These are phyloP conservation scores for Sphaerophoria taeniata DNA, from an alignment of 2,888 invertebrate species.

Conservation along the genomic window DNA sequence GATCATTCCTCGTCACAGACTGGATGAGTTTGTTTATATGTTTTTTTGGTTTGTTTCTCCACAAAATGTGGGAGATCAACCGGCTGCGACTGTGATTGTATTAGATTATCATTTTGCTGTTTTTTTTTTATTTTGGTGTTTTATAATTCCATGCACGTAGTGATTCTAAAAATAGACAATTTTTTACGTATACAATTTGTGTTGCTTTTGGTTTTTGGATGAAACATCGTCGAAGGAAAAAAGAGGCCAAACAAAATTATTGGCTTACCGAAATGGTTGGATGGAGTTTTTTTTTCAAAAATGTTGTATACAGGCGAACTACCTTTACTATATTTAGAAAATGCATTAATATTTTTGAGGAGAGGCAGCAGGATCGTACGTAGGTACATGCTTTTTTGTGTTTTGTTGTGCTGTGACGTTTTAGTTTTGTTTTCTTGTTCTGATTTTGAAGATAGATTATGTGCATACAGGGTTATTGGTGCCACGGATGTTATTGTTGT, in stretches of 20 bases:
- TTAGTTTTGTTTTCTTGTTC: slow-evolving; percentile 5
- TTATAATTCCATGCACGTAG: slow-evolving; percentile 60
- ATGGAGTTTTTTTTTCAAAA: slow-evolving; percentile 47
- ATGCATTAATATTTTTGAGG: slow-evolving; percentile 52
- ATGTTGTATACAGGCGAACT: not conserved
- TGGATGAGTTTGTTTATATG: slow-evolving; percentile 55
- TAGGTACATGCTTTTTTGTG: not conserved
- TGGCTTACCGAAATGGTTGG: slow-evolving; percentile 54
- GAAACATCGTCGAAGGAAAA: slow-evolving; percentile 33
- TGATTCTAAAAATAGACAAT: slow-evolving; percentile 66
- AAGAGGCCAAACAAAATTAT: slow-evolving; percentile 47
- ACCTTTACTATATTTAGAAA: slow-evolving; percentile 65
- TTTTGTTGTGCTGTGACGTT: slow-evolving; percentile 7
- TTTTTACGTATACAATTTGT: slow-evolving; percentile 1
- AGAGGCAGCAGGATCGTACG: slow-evolving; percentile 9
- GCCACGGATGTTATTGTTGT: slow-evolving; percentile 26
- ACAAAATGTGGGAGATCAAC: slow-evolving; percentile 52
- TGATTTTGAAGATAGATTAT: slow-evolving; percentile 35
- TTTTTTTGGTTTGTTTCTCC: slow-evolving; percentile 44
- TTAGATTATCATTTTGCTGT: slow-evolving; percentile 50
- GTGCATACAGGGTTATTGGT: not conserved
- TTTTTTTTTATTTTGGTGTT: slow-evolving; percentile 36
- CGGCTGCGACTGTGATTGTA: slow-evolving; percentile 52
- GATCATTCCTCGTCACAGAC: slow-evolving; percentile 29
- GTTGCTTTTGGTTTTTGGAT: slow-evolving; percentile 46